Conservation (phyloP, 2,888 invertebrate genomes). For the Tipula vernalis region DNA sequence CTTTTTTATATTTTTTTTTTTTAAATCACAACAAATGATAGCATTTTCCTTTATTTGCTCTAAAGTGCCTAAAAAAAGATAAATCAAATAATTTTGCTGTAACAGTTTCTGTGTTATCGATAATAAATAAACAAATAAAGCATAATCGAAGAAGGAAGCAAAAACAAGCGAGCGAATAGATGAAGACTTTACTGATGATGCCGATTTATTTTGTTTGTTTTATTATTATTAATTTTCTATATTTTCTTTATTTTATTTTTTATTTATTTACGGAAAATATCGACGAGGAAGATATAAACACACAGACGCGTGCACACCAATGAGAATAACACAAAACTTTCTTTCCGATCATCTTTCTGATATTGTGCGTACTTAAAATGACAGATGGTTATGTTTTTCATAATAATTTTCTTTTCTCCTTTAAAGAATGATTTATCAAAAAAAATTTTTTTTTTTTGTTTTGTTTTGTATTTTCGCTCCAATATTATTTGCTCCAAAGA, state of each 20-base stretch:
- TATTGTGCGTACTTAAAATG: slow-evolving; percentile 4
- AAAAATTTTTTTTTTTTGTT: neutral
- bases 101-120: neutral
- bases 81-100: neutral
- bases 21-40: neutral
- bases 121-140: neutral
- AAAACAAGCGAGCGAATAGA: neutral
- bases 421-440: neutral
- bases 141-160: neutral
- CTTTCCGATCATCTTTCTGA: neutral
- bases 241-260: neutral
- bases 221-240: neutral
- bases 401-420: neutral
- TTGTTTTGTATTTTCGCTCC: neutral
- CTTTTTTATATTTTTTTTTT: neutral
- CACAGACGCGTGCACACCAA: neutral
- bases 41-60: neutral
- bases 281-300: neutral
- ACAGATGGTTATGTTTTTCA: slow-evolving; percentile 4
- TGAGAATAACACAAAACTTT: neutral
- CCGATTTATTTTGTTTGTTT: neutral
- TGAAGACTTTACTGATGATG: neutral
- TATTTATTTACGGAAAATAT: neutral
- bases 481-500: neutral
- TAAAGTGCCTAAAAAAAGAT: neutral